A percentile compares a stretch with the other conserved stretches of the same genome.
These are phyloP conservation scores for Sciurus carolinensis DNA, from an alignment of 2,797 vertebrate species.

Conservation along the genomic window DNA sequence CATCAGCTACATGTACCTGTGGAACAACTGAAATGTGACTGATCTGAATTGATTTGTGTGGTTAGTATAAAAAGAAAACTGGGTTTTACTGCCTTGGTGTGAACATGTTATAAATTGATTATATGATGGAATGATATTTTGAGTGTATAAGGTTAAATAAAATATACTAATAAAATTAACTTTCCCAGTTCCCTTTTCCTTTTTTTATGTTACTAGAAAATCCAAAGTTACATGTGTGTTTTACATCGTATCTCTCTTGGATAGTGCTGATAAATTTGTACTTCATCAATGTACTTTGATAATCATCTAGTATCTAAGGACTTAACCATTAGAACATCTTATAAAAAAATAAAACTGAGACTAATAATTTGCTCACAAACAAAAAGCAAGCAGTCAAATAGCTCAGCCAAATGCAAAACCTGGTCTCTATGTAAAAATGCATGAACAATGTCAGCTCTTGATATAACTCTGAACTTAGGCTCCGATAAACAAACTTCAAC, in stretches of 20 bases:
- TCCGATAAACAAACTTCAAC: background rate
- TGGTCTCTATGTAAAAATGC: background rate
- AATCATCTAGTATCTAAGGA: background rate
- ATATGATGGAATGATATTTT: background rate
- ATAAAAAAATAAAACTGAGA: background rate
- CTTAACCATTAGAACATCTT: background rate
- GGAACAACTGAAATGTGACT: background rate
- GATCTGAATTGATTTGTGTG: background rate
- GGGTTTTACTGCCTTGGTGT: background rate
- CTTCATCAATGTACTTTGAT: background rate
- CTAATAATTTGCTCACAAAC: background rate
- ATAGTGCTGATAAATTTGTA: background rate
- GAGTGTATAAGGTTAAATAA: background rate
- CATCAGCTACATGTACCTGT: background rate
- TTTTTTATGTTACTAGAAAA: conserved; percentile 24
- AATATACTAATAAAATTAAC: background rate
- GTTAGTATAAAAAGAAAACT: background rate
- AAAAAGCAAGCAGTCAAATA: background rate
- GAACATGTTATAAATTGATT: background rate
- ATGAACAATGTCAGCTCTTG: background rate
- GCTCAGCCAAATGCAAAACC: background rate
- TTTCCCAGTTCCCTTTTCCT: background rate
- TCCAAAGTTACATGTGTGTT: background rate
- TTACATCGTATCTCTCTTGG: background rate
- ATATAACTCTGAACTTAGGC: background rate